Percentiles rank a stretch among this genome's conserved stretches.
Evolutionary conservation across 2,888 invertebrate genomes (phyloP).

Genomic region (Hyalella azteca): DNA sequence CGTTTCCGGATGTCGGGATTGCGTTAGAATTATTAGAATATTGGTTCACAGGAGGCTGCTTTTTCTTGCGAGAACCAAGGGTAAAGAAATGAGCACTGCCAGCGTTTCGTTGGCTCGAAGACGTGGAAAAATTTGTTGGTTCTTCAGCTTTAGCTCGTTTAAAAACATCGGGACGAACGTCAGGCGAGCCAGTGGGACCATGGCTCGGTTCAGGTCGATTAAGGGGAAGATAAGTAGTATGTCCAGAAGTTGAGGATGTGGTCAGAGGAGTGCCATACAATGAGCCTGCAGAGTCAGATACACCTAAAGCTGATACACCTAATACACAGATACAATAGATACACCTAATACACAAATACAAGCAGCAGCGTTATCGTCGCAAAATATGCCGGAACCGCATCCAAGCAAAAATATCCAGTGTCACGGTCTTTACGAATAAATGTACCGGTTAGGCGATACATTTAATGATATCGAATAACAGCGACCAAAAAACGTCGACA

Average conservation of each 20-base stretch:
- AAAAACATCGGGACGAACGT: neutral
- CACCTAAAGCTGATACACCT: neutral
- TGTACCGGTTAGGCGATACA: too few species aligned
- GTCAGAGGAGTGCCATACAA: slow-evolving; percentile 42
- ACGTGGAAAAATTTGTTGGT: neutral
- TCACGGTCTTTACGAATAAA: too few species aligned
- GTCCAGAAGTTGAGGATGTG: slow-evolving; percentile 15
- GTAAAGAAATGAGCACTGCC: neutral
- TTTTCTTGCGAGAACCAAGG: neutral
- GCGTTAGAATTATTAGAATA: neutral
- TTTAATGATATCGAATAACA: too few species aligned
- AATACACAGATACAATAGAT: neutral
- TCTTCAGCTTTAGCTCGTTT: neutral
- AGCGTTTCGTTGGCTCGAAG: neutral
- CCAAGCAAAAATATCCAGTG: too few species aligned
- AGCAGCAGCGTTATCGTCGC: neutral
- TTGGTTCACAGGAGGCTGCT: neutral
- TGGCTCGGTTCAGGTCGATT: neutral
- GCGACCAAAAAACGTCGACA: too few species aligned
- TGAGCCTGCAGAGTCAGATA: slow-evolving; percentile 37
- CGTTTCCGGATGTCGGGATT: neutral
- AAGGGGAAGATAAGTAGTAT: slow-evolving; percentile 5
- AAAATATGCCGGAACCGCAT: too few species aligned
- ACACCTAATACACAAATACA: neutral
- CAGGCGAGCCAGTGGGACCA: neutral